These are phyloP conservation scores for Cryptocephalus primarius DNA, from an alignment of 2,888 invertebrate species.

Conservation along the genomic window DNA sequence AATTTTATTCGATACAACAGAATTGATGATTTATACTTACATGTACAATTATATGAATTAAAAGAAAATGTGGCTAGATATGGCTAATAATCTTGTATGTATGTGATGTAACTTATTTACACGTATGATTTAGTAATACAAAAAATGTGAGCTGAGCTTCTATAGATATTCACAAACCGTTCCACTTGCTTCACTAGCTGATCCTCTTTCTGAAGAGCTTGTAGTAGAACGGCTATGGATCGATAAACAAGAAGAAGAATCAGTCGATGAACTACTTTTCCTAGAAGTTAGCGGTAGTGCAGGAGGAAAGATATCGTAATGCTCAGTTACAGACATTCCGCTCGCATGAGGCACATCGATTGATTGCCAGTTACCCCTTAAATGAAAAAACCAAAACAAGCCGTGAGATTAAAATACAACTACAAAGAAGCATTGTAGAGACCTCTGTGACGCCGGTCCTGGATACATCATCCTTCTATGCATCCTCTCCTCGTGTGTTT, in stretches of 20 bases:
- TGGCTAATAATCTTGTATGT: too few relatives aligned
- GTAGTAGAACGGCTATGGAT: slow-evolving; percentile 46
- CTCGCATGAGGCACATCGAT: slow-evolving; percentile 34
- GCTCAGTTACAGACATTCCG: slow-evolving; percentile 34
- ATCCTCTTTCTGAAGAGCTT: slow-evolving; percentile 40
- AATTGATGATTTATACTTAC: too few relatives aligned
- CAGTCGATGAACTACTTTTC: slow-evolving; percentile 50
- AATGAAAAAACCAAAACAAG: slow-evolving; percentile 3
- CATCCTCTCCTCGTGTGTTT: slow-evolving; percentile 34
- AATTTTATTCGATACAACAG: too few relatives aligned
- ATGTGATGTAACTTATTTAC: too few relatives aligned
- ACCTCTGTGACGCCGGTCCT: slow-evolving; percentile 32
- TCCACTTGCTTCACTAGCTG: slow-evolving; percentile 37
- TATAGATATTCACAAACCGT: slow-evolving; percentile 20
- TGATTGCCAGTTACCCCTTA: slow-evolving; percentile 36
- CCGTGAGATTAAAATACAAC: neutral
- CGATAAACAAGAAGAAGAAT: slow-evolving; percentile 45
- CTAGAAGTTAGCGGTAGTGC: slow-evolving; percentile 42
- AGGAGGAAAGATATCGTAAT: slow-evolving; percentile 36
- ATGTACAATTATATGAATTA: neutral
- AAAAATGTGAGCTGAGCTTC: too few relatives aligned
- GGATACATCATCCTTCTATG: slow-evolving; percentile 33
- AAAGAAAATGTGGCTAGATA: too few relatives aligned
- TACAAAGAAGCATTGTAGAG: neutral
- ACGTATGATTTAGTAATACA: too few relatives aligned